Conservation (phyloP, 2,888 invertebrate species). For the Luperina testacea region DNA sequence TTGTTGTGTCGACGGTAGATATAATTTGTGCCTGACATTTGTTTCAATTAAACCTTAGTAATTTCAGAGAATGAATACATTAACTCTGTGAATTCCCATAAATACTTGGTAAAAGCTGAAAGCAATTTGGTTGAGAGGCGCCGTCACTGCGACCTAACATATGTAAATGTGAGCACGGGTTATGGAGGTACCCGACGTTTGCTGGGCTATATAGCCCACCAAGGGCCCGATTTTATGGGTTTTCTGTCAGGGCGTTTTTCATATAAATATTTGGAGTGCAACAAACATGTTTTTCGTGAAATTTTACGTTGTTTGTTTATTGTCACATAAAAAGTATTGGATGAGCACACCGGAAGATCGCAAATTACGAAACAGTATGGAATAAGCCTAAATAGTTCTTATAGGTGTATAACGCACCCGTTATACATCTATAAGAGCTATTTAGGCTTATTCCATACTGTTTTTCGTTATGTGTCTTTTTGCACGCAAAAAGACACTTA, state of each 20-base stretch:
- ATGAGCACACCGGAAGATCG: background rate
- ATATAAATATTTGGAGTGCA: constrained; percentile 59
- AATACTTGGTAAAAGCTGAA: constrained; percentile 71
- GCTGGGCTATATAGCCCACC: constrained; percentile 46
- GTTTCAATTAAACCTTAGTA: constrained; percentile 47
- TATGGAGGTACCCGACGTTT: constrained; percentile 42
- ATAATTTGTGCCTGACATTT: constrained; percentile 11
- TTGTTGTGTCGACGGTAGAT: constrained; percentile 9
- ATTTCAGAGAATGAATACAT: constrained; percentile 65
- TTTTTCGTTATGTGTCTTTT: too few species aligned
- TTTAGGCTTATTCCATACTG: too few species aligned
- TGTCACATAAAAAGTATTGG: constrained; percentile 32
- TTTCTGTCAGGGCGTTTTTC: constrained; percentile 57
- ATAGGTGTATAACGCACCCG: background rate
- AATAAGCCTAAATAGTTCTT: background rate
- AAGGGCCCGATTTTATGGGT: constrained; percentile 63
- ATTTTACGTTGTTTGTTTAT: constrained; percentile 47
- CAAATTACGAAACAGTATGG: background rate
- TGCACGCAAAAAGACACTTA: background rate
- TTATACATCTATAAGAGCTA: too few species aligned
- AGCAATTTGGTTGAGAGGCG: constrained; percentile 79
- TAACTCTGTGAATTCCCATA: constrained; percentile 67
- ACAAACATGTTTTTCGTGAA: constrained; percentile 64
- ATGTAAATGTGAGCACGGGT: constrained; percentile 75
- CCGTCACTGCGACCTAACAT: constrained; percentile 68